phyloP scores from a whole-genome alignment of 2,113 vertebrate genomes.

The Rhinoderma darwinii region DNA sequence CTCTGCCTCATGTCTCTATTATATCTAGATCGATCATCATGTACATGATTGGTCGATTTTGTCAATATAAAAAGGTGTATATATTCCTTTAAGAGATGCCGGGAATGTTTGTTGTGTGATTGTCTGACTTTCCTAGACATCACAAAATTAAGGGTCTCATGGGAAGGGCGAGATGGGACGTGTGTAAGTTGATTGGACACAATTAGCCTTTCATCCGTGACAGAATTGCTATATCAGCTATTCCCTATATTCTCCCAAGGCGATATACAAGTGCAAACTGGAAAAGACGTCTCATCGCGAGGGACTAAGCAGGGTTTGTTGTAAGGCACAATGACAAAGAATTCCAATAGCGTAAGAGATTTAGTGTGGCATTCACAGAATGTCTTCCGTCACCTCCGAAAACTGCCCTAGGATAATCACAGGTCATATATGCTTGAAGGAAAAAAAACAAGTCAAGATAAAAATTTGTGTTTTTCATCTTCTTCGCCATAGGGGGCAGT shows the following conservation, averaged over 20 bases:
- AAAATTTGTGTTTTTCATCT: too few species aligned
- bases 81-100: background rate
- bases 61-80: too few species aligned
- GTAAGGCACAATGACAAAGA: background rate
- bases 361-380: slow-evolving; percentile 5
- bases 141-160: background rate
- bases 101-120: background rate
- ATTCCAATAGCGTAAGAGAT: too few species aligned
- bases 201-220: slow-evolving; percentile 7
- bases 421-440: too few species aligned
- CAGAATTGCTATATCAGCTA: background rate
- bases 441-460: too few species aligned
- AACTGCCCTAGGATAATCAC: background rate
- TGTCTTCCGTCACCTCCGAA: background rate
- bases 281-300: background rate
- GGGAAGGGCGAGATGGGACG: background rate
- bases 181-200: background rate
- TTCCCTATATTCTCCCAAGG: background rate
- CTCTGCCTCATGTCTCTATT: too few species aligned
- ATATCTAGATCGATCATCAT: too few species aligned
- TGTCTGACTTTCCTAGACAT: slow-evolving; percentile 7
- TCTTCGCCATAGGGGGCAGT: background rate
- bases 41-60: too few species aligned
- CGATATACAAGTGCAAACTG: background rate
- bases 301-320: background rate